A percentile compares a stretch with the other conserved stretches of the same genome.
Evolutionary conservation across 1,140 invertebrate genomes (phyloP).

Genomic region (Drosophila baimaii): DNA sequence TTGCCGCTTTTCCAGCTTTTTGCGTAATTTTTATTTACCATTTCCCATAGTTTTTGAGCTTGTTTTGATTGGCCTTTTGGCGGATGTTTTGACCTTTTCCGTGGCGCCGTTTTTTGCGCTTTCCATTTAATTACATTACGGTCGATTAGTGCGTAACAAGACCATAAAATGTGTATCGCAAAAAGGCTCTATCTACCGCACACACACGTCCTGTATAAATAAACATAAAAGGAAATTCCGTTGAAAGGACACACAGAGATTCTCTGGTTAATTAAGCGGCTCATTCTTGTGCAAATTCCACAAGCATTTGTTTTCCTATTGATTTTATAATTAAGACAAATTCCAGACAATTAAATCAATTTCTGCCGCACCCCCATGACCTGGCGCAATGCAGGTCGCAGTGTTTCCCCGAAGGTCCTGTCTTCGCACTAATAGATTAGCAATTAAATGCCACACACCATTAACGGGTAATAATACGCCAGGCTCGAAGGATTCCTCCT

Average conservation of each 20-base stretch:
- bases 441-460: constrained; percentile 78
- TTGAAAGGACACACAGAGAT: constrained; percentile 23
- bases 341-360: constrained; percentile 66
- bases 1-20: not conserved
- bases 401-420: constrained; percentile 27
- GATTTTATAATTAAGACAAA: constrained; percentile 59
- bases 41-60: constrained; percentile 18
- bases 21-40: constrained; percentile 14
- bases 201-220: constrained; percentile 9
- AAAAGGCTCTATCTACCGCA: constrained; percentile 16
- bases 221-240: constrained; percentile 34
- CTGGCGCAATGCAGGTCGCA: constrained; percentile 24
- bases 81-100: constrained; percentile 6
- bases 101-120: constrained; percentile 1
- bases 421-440: constrained; percentile 68
- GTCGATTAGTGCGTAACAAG: constrained; percentile 21
- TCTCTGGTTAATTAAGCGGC: constrained; percentile 47
- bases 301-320: constrained; percentile 50
- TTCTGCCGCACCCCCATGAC: constrained; percentile 34
- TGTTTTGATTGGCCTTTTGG: constrained; percentile 31
- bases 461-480: constrained; percentile 74
- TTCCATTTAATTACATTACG: constrained; percentile 30
- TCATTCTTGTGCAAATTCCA: constrained; percentile 46
- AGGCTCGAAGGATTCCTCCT: constrained; percentile 20
- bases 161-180: constrained; percentile 11